Evolutionary conservation across 2,888 invertebrate genomes (phyloP), one percentile per base, ranked within the genome.

Genomic region (Pharmacophagus antenor): DNA sequence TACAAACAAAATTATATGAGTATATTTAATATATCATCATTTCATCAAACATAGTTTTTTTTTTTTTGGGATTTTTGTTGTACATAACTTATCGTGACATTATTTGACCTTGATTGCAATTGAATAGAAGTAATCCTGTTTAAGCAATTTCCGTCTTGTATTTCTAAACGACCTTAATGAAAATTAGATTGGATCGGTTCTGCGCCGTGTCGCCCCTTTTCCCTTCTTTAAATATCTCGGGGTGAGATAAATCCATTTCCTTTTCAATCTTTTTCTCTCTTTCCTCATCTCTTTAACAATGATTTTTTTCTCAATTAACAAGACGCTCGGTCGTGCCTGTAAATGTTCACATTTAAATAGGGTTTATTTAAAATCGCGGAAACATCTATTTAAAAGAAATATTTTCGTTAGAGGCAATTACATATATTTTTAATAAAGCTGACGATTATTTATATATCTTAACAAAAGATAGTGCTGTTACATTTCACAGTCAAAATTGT

Each of bases 121-220:
- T 37, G 47, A 56, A 15, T 44, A 44, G 25, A 23, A 47, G 37
- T 44, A 56, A 56, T 31, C 56, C 61, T 52, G n/a, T 61, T 56
- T 42, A 25, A 52, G 47, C 55, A 61, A 61, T 61, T 61, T 61
- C 56, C 61, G 61, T 41, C 47, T 47, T 51, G 61, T 60, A 56
- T 56, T 67, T 67, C 66, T 68, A 61, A 65, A 65, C 63, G 56
- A 25, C 65, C 65, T 67, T 70, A 70, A 66, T 62, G 65, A 63
- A 68, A 66, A 70, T 69, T 67, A 67, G 68, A 70, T 70, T 65
- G 67, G 68, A 70, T 67, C 62, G 64, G 65, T 66, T 60, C 59
- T 10, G 15, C 49, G 20, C 15, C 22, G 63, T 18, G 23, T 54
- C 51, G 20, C 47, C 57, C 22, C 27, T 37, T 21, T 8, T 50